These are phyloP conservation scores for Macrobrachium rosenbergii DNA, from an alignment of 1,140 invertebrate species.

Conservation along the genomic window DNA sequence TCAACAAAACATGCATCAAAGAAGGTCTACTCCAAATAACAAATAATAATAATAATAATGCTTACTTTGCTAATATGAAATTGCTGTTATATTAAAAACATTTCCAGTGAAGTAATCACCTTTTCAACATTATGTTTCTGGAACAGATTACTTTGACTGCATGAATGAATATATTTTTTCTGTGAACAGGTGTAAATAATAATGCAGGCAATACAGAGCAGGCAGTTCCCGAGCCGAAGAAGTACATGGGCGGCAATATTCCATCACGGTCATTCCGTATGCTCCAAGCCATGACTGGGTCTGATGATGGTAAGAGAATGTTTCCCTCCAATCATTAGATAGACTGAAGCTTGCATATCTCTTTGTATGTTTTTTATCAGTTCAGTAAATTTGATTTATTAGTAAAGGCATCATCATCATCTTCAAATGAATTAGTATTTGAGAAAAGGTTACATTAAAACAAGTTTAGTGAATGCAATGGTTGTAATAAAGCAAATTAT, in stretches of 20 bases:
- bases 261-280: slow-evolving; percentile 88
- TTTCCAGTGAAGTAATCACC: neutral
- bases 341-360: too few species aligned
- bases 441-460: too few species aligned
- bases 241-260: slow-evolving; percentile 86
- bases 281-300: slow-evolving; percentile 83
- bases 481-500: too few species aligned
- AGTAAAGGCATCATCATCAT: neutral
- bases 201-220: slow-evolving; percentile 74
- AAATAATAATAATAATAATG: too few species aligned
- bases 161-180: neutral
- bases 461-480: too few species aligned
- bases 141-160: neutral
- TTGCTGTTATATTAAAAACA: too few species aligned
- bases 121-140: neutral
- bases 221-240: slow-evolving; percentile 79
- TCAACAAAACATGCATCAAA: too few species aligned
- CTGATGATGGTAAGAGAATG: slow-evolving; percentile 69
- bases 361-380: neutral
- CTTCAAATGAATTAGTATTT: too few species aligned
- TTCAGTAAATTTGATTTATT: neutral
- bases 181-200: slow-evolving; percentile 32
- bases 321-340: slow-evolving; percentile 69
- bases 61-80: too few species aligned
- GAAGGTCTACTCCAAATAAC: too few species aligned